Evolutionary conservation across 2,113 vertebrate species (phyloP).

Genomic region (Pelusios castaneus): DNA sequence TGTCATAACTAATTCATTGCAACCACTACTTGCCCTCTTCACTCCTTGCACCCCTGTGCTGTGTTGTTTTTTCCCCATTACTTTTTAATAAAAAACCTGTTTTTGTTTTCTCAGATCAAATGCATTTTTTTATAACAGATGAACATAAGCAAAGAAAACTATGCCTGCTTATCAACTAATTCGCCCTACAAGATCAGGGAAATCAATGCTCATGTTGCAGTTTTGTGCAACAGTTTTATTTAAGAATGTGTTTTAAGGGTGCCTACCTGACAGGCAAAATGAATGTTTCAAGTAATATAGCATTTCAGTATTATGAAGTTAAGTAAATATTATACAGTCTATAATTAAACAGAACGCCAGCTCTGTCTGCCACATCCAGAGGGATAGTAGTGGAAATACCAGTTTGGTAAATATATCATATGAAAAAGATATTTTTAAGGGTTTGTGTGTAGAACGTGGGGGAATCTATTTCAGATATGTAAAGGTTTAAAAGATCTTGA

Average conservation of each 20-base stretch:
- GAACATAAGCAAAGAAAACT: not conserved
- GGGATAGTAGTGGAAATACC: not conserved
- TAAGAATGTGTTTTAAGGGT: not conserved
- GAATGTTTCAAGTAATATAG: not conserved
- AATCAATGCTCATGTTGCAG: not conserved
- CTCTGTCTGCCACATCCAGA: not conserved
- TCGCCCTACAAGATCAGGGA: not conserved
- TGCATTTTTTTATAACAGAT: conserved; percentile 5
- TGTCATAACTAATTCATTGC: conserved; percentile 12
- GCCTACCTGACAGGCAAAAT: not conserved
- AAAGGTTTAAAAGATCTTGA: not conserved
- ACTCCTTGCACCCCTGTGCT: not conserved
- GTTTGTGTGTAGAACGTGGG: not conserved
- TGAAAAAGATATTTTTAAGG: not conserved
- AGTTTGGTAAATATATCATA: not conserved
- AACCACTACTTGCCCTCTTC: conserved; percentile 21
- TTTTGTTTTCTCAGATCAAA: conserved; percentile 28
- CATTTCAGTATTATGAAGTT: not conserved
- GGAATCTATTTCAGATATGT: not conserved
- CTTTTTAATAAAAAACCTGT: not conserved
- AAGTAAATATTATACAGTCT: not conserved
- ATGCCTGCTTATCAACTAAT: not conserved
- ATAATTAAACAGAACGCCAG: not conserved
- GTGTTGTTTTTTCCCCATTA: not conserved
- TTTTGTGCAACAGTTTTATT: not conserved